A percentile compares a stretch with the other conserved stretches of the same genome.
Evolutionary conservation across 2,888 invertebrate species (phyloP).

Genomic region (Coleophora flavipennella): DNA sequence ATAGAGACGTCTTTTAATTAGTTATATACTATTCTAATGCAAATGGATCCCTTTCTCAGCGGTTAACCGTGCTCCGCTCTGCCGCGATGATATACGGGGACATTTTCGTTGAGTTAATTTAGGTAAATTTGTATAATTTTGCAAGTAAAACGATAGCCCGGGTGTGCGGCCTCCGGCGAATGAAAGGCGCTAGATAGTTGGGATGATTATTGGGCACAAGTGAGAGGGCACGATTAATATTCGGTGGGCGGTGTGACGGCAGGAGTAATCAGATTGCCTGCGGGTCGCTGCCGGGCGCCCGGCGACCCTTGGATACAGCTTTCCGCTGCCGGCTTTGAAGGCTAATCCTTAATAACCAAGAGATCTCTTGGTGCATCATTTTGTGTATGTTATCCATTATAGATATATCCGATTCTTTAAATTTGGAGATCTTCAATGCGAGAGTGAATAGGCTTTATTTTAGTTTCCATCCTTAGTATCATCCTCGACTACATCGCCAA

Average conservation of each 20-base stretch:
- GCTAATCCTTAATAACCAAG: neutral
- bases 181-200: conserved; percentile 29
- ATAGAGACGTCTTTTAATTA: conserved; percentile 26
- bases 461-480: no score
- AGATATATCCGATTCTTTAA: no score
- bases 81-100: conserved; percentile 39
- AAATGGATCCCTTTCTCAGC: conserved; percentile 33
- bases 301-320: conserved; percentile 21
- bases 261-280: conserved; percentile 48
- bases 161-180: conserved; percentile 26
- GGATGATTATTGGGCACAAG: conserved; percentile 35
- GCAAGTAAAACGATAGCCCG: conserved; percentile 32
- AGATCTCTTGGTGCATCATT: no score
- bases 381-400: no score
- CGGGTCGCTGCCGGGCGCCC: conserved; percentile 27
- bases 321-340: conserved; percentile 22
- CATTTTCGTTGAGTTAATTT: conserved; percentile 35
- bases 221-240: conserved; percentile 42
- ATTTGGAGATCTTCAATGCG: no score
- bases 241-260: conserved; percentile 37
- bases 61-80: conserved; percentile 24
- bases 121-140: conserved; percentile 41
- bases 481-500: no score
- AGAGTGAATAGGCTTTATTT: no score
- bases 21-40: conserved; percentile 31